These are phyloP conservation scores for Pangasianodon gigas DNA, from an alignment of 2,113 vertebrate genomes.

Conservation along the genomic window DNA sequence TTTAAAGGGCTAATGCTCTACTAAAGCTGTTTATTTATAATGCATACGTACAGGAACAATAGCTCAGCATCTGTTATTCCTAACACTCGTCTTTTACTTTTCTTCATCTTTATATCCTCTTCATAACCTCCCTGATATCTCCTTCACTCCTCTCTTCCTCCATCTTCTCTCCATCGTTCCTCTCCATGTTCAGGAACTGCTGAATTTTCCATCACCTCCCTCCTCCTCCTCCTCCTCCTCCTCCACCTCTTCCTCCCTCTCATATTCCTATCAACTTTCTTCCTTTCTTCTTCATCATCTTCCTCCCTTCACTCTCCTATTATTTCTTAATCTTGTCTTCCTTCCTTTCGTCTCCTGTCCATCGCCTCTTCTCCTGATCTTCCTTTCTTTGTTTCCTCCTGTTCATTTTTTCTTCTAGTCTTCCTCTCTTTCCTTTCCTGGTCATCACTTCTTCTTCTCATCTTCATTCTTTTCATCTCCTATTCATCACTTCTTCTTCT, in stretches of 20 bases:
- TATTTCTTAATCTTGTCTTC: neutral
- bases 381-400: neutral
- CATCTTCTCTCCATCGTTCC: neutral
- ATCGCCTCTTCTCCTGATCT: too few species aligned
- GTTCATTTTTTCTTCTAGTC: neutral
- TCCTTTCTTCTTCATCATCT: neutral
- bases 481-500: neutral
- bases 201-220: neutral
- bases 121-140: neutral
- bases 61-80: neutral
- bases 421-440: neutral
- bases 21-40: slow-evolving; percentile 21
- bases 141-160: neutral
- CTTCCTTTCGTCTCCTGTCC: neutral
- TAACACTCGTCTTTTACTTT: neutral
- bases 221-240: too few species aligned
- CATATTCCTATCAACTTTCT: neutral
- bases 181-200: neutral
- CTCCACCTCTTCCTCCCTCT: neutral
- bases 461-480: neutral
- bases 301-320: neutral
- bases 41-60: slow-evolving; percentile 27
- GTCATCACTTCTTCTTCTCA: neutral
- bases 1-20: neutral
- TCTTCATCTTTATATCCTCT: neutral